Evolutionary conservation across 2,888 invertebrate species (phyloP).

Genomic region (Archips crataeganus): DNA sequence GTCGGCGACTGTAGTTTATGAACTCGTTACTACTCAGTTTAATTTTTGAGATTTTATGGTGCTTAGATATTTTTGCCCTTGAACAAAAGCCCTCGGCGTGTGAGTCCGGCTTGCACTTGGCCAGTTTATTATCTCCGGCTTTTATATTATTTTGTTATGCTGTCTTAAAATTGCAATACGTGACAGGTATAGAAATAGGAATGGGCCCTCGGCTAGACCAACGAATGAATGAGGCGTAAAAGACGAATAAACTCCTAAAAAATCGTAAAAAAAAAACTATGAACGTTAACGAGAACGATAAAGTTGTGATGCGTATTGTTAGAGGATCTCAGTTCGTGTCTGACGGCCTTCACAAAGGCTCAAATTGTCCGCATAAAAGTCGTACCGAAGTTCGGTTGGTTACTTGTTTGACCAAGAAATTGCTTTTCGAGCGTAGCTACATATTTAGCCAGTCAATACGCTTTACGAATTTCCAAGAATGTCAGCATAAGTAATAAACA

Average conservation of each 20-base stretch:
- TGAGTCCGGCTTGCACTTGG: no score
- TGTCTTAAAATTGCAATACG: neutral
- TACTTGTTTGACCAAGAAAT: constrained; percentile 43
- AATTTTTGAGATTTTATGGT: no score
- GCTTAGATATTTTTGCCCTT: no score
- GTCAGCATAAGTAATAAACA: constrained; percentile 16
- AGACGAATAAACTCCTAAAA: constrained; percentile 8
- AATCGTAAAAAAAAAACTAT: constrained; percentile 24
- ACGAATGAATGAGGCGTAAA: constrained; percentile 9
- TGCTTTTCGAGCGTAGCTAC: constrained; percentile 30
- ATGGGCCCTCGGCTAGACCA: neutral
- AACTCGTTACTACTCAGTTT: no score
- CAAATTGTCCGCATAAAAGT: constrained; percentile 32
- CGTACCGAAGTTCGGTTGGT: constrained; percentile 24
- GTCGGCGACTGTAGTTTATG: no score
- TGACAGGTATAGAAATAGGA: constrained; percentile 1
- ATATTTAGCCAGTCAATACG: constrained; percentile 33
- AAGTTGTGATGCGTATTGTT: constrained; percentile 5
- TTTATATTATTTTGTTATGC: neutral
- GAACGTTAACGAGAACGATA: constrained; percentile 13
- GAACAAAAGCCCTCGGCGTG: no score
- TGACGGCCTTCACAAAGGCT: constrained; percentile 33
- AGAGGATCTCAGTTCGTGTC: neutral
- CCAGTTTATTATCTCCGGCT: neutral
- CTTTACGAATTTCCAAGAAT: constrained; percentile 23